phyloP scores from a whole-genome alignment of 2,888 invertebrate genomes.

The Plagodis pulveraria region DNA sequence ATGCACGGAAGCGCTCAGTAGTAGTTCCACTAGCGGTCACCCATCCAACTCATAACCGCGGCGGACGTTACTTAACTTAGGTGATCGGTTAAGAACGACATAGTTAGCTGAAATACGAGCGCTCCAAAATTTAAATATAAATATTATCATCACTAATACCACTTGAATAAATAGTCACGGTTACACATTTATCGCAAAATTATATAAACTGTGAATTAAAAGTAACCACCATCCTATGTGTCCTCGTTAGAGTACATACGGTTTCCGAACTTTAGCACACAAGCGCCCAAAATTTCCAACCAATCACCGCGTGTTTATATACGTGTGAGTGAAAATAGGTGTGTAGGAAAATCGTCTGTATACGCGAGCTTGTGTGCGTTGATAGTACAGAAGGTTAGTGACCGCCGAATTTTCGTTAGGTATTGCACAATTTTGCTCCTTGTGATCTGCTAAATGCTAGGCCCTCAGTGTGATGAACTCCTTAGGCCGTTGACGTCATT shows the following conservation, averaged over 20 bases:
- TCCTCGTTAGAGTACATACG: conserved; percentile 52
- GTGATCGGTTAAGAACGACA: too few species aligned
- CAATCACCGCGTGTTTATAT: conserved; percentile 30
- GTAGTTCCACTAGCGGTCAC: too few species aligned
- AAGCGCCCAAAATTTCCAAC: conserved; percentile 33
- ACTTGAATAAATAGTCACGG: conserved; percentile 10
- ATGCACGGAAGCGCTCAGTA: too few species aligned
- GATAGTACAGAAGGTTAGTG: conserved; percentile 49
- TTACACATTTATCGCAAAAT: conserved; percentile 17
- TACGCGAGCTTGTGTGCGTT: conserved; percentile 46
- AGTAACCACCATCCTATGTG: conserved; percentile 48
- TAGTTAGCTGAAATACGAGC: too few species aligned
- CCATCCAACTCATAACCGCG: too few species aligned
- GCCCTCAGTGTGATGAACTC: conserved; percentile 21
- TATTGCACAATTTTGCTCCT: conserved; percentile 58
- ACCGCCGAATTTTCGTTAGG: conserved; percentile 61
- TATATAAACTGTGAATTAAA: conserved; percentile 47
- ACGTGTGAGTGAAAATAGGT: conserved; percentile 46
- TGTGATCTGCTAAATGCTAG: conserved; percentile 15
- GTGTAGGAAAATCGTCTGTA: conserved; percentile 51
- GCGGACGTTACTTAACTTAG: too few species aligned
- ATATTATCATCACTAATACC: neutral
- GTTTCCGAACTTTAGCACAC: conserved; percentile 38
- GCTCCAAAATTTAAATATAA: too few species aligned
- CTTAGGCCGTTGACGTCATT: conserved; percentile 25